Percentiles rank a stretch among this genome's conserved stretches.
These are phyloP conservation scores for Lasioglossum baleicum DNA, from an alignment of 1,140 invertebrate species.

Conservation along the genomic window DNA sequence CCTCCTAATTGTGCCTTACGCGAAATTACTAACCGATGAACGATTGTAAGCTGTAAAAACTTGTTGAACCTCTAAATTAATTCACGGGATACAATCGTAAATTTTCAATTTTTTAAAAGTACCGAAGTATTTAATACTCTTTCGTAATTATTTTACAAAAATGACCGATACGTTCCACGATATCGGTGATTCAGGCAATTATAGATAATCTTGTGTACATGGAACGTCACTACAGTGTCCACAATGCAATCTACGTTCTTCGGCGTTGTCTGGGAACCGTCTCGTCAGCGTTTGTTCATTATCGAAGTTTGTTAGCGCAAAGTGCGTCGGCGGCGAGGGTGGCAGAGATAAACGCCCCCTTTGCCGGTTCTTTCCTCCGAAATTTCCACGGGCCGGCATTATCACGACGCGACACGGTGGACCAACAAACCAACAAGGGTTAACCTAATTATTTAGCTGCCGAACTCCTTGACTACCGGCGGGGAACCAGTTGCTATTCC, in stretches of 20 bases:
- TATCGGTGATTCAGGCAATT: neutral
- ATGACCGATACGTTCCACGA: too few relatives aligned
- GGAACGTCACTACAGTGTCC: neutral
- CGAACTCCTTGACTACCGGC: conserved; percentile 59
- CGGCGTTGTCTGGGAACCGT: neutral
- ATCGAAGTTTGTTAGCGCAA: conserved; percentile 33
- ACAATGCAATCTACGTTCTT: neutral
- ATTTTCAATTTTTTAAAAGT: too few relatives aligned
- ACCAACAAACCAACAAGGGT: conserved; percentile 69
- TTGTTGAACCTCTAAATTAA: too few relatives aligned
- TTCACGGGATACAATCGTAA: too few relatives aligned
- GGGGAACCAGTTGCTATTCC: conserved; percentile 71
- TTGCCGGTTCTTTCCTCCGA: conserved; percentile 59
- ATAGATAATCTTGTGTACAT: too few relatives aligned
- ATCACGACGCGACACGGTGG: conserved; percentile 52
- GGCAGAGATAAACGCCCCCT: conserved; percentile 50
- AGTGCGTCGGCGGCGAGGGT: conserved; percentile 8
- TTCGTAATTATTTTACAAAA: too few relatives aligned
- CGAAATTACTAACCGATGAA: too few relatives aligned
- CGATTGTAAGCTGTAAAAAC: too few relatives aligned
- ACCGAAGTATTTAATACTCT: too few relatives aligned
- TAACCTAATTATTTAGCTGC: conserved; percentile 74
- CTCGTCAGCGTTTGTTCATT: conserved; percentile 48
- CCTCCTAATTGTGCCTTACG: too few relatives aligned
- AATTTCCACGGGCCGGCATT: conserved; percentile 38